Evolutionary conservation across 2,888 invertebrate species (phyloP).

Genomic region (Tipula helvola): DNA sequence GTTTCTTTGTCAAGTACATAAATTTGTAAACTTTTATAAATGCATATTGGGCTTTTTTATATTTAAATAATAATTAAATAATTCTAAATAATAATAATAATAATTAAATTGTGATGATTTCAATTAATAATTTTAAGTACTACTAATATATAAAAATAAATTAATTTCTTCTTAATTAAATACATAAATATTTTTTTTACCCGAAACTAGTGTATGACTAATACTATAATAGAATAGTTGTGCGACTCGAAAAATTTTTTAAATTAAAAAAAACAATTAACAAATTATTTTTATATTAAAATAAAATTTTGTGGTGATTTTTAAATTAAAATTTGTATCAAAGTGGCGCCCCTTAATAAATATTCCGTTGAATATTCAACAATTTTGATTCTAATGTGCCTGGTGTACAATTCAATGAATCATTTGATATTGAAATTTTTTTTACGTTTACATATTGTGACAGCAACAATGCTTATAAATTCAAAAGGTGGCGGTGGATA

Average conservation of each 20-base stretch:
- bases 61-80: neutral
- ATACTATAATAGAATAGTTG: neutral
- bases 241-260: neutral
- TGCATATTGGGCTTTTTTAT: neutral
- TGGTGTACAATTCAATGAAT: constrained; percentile 19
- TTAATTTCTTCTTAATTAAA: neutral
- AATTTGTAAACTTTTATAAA: neutral
- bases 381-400: constrained; percentile 19
- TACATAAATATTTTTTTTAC: neutral
- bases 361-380: constrained; percentile 19
- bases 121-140: neutral
- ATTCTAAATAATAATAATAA: neutral
- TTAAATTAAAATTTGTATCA: constrained; percentile 12
- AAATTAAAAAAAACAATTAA: neutral
- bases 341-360: constrained; percentile 18
- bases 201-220: neutral
- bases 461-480: constrained; percentile 18
- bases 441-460: constrained; percentile 18
- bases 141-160: neutral
- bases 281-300: neutral
- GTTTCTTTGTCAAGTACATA: neutral
- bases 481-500: constrained; percentile 19
- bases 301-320: neutral
- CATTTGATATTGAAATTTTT: constrained; percentile 17
- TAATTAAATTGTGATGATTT: neutral